phyloP scores from a whole-genome alignment of 2,888 invertebrate genomes.

The Pogonocherus hispidulus region DNA sequence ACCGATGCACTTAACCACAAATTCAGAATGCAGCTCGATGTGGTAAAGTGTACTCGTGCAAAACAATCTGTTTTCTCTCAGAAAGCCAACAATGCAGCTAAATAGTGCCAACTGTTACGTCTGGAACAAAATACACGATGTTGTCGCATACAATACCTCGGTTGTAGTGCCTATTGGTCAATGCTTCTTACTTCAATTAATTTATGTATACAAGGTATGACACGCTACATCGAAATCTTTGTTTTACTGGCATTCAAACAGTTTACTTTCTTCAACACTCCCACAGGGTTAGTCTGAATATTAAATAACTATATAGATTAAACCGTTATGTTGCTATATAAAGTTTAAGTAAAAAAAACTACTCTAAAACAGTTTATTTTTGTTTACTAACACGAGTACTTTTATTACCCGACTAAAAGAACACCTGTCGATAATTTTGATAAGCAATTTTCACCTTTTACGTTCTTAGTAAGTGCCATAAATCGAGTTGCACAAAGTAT shows the following conservation, averaged over 20 bases:
- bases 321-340: too few relatives aligned
- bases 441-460: not conserved
- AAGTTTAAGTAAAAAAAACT: too few relatives aligned
- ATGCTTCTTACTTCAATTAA: too few relatives aligned
- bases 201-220: too few relatives aligned
- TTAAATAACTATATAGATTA: too few relatives aligned
- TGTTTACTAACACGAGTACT: not conserved
- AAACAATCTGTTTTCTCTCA: not conserved
- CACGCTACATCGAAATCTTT: too few relatives aligned
- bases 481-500: slow-evolving; percentile 12
- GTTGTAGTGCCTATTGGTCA: too few relatives aligned
- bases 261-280: too few relatives aligned
- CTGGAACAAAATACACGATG: not conserved
- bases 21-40: slow-evolving; percentile 1
- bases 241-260: too few relatives aligned
- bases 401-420: not conserved
- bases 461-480: not conserved
- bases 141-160: not conserved
- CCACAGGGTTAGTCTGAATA: too few relatives aligned
- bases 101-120: slow-evolving; percentile 6
- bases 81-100: slow-evolving; percentile 2
- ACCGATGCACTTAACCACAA: slow-evolving; percentile 6
- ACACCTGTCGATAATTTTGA: slow-evolving; percentile 3
- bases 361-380: too few relatives aligned
- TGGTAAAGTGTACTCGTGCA: slow-evolving; percentile 1